Evolutionary conservation across 2,113 vertebrate genomes (phyloP).

Genomic region (Ibidorhyncha struthersii): DNA sequence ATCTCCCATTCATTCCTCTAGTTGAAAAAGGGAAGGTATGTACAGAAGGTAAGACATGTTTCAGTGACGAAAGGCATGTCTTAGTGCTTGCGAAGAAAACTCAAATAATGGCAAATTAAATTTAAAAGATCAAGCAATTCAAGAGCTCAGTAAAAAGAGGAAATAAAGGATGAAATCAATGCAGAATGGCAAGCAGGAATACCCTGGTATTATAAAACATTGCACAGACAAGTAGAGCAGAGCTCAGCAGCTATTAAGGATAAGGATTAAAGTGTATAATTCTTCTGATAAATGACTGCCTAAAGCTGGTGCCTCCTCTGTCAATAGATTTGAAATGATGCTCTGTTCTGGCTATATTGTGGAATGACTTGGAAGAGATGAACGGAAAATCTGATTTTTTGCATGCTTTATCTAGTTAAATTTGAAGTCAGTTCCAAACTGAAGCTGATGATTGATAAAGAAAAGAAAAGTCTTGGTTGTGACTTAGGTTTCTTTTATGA

Average conservation of each 20-base stretch:
- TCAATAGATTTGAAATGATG: neutral
- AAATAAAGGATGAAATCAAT: neutral
- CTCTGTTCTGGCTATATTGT: neutral
- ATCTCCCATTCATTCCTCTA: accelerated
- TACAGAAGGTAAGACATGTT: neutral
- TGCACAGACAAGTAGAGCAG: neutral
- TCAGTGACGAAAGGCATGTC: neutral
- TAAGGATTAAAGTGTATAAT: neutral
- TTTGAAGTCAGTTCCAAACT: neutral
- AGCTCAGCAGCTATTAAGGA: neutral
- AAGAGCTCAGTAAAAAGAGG: neutral
- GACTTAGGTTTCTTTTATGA: neutral
- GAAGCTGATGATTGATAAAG: neutral
- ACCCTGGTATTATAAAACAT: neutral
- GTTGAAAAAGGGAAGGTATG: neutral
- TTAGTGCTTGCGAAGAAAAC: neutral
- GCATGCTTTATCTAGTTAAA: neutral
- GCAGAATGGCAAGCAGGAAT: neutral
- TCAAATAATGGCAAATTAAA: neutral
- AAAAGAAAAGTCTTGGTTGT: neutral
- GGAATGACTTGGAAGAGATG: neutral
- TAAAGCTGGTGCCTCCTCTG: neutral
- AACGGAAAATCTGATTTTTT: neutral
- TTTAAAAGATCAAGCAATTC: neutral
- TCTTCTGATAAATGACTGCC: neutral